Evolutionary conservation across 2,797 vertebrate species (phyloP), one percentile per base, ranked within the genome.

Genomic region (Catamblyrhynchus diadema): DNA sequence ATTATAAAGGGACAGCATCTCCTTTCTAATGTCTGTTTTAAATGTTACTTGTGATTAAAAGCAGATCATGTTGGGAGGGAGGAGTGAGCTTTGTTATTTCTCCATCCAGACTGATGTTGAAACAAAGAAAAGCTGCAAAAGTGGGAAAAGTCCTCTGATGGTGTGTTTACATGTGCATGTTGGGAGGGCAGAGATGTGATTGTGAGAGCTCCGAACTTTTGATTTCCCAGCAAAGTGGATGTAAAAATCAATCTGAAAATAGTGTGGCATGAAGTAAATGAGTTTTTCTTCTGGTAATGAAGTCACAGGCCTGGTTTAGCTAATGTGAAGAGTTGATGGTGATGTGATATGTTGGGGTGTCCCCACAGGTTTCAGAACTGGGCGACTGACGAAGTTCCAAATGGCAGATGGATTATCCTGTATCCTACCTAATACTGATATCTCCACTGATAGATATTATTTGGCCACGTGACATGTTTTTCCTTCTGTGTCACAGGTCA

Each of bases 1-100:
- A 97, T 98, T 98, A 97, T 92, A 94, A 96, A 96, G 71, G 78
- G 60, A 47, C 86, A 94, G 78, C 87, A 90, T 96, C 71, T 98
- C 73, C 83, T 96, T 97, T 96, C 75, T 94, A 81, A 95, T 95
- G 93, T 94, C 64, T 93, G 73, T 92, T 96, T 96, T 93, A 96
- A 97, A 88, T 96, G 85, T 88, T 93, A 81, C 86, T 79, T 65
- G 66, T 97, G 94, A 96, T 97, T 96, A 97, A 96, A 94, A 96
- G 86, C 87, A 95, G 95, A 96, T 96, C 60, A 53, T 95, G n/a
- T 39, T n/a, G 1, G 8, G 12, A 62, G 41, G 42, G 48, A 50
- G 57, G 35, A 74, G 66, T 45, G 24, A 9, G 39, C 37, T 91
- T 94, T 94, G 53, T 94, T 97, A 95, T 93, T 92, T 81, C 56